Conservation (phyloP, 2,113 vertebrate species). For the Cyanoliseus patagonus region DNA sequence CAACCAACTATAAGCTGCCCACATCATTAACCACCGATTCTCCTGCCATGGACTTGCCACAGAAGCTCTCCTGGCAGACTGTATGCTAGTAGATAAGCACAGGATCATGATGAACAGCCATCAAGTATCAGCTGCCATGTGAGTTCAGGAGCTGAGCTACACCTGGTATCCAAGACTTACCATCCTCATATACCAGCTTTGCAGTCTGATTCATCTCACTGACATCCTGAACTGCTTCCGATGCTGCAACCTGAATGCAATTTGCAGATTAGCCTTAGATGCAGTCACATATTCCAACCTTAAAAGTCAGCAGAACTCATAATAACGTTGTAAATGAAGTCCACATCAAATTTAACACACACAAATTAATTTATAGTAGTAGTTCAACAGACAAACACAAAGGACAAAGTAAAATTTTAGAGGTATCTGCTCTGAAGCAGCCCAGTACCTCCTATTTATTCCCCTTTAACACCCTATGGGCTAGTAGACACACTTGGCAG, state of each 20-base stretch:
- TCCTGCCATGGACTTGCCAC: neutral
- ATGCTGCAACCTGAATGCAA: constrained; percentile 83
- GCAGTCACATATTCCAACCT: neutral
- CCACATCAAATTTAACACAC: neutral
- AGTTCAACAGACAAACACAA: neutral
- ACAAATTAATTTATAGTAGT: neutral
- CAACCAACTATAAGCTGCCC: neutral
- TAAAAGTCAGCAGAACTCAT: neutral
- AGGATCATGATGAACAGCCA: neutral
- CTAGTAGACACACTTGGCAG: neutral
- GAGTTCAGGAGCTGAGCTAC: neutral
- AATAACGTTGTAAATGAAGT: neutral
- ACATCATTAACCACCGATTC: neutral
- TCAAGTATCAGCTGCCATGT: neutral
- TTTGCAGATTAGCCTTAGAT: neutral
- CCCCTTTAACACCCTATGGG: neutral
- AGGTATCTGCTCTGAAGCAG: neutral
- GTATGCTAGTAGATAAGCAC: neutral
- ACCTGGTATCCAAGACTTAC: constrained; percentile 69
- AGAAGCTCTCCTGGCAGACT: neutral
- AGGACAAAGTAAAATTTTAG: neutral
- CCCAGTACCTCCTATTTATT: neutral
- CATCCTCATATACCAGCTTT: constrained; percentile 95
- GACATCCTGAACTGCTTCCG: constrained; percentile 64
- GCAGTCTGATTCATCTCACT: constrained; percentile 82